These are phyloP conservation scores for Bellardia bayeri DNA, from an alignment of 2,888 invertebrate species.

Conservation along the genomic window DNA sequence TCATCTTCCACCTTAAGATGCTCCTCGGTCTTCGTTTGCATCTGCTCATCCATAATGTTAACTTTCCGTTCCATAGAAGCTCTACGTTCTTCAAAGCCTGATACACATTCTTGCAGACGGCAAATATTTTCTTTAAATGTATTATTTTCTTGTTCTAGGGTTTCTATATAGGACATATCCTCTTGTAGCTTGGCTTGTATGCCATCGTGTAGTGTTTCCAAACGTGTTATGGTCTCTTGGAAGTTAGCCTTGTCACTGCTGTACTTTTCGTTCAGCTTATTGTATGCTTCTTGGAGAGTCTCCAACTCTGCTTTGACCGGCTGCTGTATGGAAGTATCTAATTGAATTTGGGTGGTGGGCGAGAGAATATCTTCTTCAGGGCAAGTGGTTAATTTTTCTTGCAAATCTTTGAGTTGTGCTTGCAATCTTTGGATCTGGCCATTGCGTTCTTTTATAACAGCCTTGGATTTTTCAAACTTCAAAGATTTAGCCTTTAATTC, in stretches of 20 bases:
- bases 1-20: conserved; percentile 87
- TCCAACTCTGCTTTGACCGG: conserved; percentile 72
- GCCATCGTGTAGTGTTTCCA: conserved; percentile 82
- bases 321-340: conserved; percentile 65
- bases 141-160: conserved; percentile 88
- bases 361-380: conserved; percentile 76
- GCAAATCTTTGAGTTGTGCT: conserved; percentile 77
- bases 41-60: conserved; percentile 86
- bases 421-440: conserved; percentile 85
- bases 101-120: conserved; percentile 88
- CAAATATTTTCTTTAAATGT: conserved; percentile 88
- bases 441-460: conserved; percentile 86
- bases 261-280: conserved; percentile 76
- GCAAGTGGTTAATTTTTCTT: conserved; percentile 75
- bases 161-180: conserved; percentile 90
- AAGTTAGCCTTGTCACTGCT: conserved; percentile 79
- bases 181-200: conserved; percentile 89
- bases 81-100: conserved; percentile 87
- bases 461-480: conserved; percentile 85
- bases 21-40: conserved; percentile 87
- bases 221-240: conserved; percentile 78
- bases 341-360: conserved; percentile 9
- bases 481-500: conserved; percentile 85
- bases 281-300: conserved; percentile 75
- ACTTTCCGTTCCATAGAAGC: conserved; percentile 87